Conservation (phyloP, 1,140 invertebrate genomes). For the Cyclina sinensis region DNA sequence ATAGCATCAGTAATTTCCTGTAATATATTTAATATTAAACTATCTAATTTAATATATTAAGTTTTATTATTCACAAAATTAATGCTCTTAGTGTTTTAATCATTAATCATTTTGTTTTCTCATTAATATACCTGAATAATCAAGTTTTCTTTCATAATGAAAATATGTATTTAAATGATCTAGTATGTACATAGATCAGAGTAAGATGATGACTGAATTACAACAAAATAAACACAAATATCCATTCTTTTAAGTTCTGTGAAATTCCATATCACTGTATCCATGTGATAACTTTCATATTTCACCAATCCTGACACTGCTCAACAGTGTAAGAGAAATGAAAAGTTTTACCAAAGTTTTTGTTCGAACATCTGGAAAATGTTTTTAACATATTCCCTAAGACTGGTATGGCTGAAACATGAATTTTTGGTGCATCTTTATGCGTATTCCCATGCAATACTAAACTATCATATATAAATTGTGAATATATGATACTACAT, state of each 20-base stretch:
- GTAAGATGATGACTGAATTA: too few species aligned
- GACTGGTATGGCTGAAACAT: background rate
- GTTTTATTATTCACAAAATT: too few species aligned
- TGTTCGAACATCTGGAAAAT: constrained; percentile 27
- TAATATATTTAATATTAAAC: too few species aligned
- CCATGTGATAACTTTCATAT: background rate
- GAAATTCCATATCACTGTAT: background rate
- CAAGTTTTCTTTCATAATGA: too few species aligned
- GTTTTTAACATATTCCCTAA: constrained; percentile 32
- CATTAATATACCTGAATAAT: too few species aligned
- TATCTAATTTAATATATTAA: too few species aligned
- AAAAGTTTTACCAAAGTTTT: constrained; percentile 27
- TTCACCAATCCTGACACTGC: background rate
- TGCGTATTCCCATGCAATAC: background rate
- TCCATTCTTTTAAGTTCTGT: background rate
- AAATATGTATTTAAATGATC: too few species aligned
- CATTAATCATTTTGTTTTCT: too few species aligned
- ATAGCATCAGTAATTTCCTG: too few species aligned
- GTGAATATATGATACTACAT: constrained; percentile 1
- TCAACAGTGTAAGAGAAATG: background rate
- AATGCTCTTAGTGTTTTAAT: too few species aligned
- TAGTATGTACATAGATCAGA: too few species aligned
- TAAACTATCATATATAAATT: background rate
- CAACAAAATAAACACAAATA: too few species aligned
- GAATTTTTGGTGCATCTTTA: constrained; percentile 32